Conservation (phyloP, 2,113 vertebrate species). For the Meleagris gallopavo region DNA sequence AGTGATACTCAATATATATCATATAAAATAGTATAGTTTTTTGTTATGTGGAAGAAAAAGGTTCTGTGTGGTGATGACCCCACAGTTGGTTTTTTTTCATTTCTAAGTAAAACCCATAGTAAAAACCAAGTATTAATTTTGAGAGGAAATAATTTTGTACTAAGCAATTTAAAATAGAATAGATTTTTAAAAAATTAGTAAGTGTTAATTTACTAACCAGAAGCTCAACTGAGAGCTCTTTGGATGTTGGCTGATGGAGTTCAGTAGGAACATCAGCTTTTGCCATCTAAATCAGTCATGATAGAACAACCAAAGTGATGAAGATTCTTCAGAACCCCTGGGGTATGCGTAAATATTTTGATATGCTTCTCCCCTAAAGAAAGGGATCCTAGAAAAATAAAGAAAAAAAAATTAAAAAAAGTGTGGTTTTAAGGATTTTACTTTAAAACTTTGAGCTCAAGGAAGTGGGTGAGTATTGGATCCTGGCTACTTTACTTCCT, state of each 20-base stretch:
- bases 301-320: neutral
- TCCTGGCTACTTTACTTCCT: neutral
- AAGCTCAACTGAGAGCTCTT: neutral
- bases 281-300: neutral
- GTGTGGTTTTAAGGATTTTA: neutral
- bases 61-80: neutral
- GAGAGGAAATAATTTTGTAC: neutral
- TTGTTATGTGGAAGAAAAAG: neutral
- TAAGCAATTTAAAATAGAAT: neutral
- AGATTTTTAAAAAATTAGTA: neutral
- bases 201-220: neutral
- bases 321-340: neutral
- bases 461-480: neutral
- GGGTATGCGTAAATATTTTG: neutral
- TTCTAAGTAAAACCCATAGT: neutral
- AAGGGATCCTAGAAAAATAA: neutral
- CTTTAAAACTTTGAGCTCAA: neutral
- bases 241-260: neutral
- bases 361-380: neutral
- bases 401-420: neutral
- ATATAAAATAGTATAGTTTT: neutral
- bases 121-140: neutral
- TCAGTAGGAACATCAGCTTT: neutral
- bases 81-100: neutral
- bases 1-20: neutral